Percentiles rank a stretch among this genome's conserved stretches.
These are phyloP conservation scores for Caenorhabditis auriculariae DNA, from an alignment of 2,888 invertebrate genomes.

Conservation along the genomic window DNA sequence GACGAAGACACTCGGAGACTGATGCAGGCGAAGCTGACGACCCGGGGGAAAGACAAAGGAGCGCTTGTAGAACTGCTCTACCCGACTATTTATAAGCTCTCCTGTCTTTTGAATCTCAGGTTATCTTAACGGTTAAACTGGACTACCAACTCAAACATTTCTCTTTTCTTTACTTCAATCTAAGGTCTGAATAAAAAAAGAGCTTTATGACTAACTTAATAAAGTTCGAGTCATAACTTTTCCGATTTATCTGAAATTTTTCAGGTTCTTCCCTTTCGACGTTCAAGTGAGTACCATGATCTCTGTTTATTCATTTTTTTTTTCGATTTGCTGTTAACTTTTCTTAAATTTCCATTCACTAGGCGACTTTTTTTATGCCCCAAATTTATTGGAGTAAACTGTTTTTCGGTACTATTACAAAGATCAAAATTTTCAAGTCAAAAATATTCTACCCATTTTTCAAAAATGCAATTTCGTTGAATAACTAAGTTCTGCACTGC, in stretches of 20 bases:
- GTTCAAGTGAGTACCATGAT: slow-evolving; percentile 29
- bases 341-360: too few species aligned
- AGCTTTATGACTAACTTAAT: too few species aligned
- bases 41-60: slow-evolving; percentile 34
- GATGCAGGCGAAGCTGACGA: slow-evolving; percentile 49
- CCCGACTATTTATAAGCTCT: slow-evolving; percentile 54
- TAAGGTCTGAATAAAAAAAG: too few species aligned
- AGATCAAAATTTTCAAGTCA: neutral
- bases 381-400: neutral
- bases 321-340: neutral
- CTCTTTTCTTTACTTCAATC: too few species aligned
- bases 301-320: neutral
- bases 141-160: too few species aligned
- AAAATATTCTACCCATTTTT: neutral
- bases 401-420: neutral
- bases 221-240: neutral
- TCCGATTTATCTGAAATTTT: neutral
- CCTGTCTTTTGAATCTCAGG: slow-evolving; percentile 39
- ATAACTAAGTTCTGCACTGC: neutral
- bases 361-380: too few species aligned
- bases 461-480: neutral
- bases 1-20: slow-evolving; percentile 52
- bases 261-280: slow-evolving; percentile 47
- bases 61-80: slow-evolving; percentile 53
- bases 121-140: too few species aligned